These are phyloP conservation scores for Nestor notabilis DNA, from an alignment of 2,113 vertebrate genomes.

Conservation along the genomic window DNA sequence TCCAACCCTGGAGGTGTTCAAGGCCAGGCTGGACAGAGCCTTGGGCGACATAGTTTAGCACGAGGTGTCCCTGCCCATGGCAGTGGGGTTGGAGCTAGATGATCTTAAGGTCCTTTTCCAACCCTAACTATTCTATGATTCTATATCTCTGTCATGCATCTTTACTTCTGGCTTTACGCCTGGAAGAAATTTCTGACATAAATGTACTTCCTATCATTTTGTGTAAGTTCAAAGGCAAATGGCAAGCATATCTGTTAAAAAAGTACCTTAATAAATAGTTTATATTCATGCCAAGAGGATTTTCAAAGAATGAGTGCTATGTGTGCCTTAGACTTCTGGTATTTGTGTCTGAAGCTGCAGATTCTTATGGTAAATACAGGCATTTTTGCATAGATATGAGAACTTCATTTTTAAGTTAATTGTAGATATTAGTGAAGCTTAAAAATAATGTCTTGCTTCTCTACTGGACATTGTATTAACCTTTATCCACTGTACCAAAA, in stretches of 20 bases:
- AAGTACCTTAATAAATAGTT: background rate
- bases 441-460: background rate
- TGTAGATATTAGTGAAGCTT: background rate
- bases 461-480: fast-evolving
- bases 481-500: background rate
- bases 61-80: no score
- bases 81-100: no score
- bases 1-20: no score
- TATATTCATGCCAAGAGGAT: background rate
- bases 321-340: background rate
- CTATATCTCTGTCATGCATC: background rate
- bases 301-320: background rate
- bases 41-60: no score
- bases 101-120: no score
- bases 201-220: background rate
- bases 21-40: no score
- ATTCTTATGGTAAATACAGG: fast-evolving
- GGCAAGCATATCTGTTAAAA: background rate
- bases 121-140: no score
- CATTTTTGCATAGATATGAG: background rate
- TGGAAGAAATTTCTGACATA: background rate
- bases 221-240: background rate
- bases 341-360: background rate
- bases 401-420: background rate
- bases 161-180: background rate